These are phyloP conservation scores for Anguilla pacifica DNA, from an alignment of 2,797 vertebrate genomes.

Conservation along the genomic window DNA sequence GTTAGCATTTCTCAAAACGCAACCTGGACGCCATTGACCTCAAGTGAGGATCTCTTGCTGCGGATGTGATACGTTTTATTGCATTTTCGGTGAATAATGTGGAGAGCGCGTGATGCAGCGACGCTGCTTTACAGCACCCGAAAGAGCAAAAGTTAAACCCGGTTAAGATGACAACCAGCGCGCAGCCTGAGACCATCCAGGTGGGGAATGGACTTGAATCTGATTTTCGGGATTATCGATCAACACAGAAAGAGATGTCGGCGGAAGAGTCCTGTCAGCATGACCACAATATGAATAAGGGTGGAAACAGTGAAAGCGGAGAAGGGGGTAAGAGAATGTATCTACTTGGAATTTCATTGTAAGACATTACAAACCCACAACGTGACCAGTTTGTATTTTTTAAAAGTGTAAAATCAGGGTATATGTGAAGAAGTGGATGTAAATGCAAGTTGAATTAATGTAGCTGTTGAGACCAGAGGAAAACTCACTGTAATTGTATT, in stretches of 20 bases:
- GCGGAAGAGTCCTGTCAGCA: constrained; percentile 20
- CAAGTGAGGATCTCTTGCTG: constrained; percentile 6
- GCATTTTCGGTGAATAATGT: constrained; percentile 6
- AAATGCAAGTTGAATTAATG: background rate
- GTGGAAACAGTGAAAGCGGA: background rate
- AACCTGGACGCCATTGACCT: background rate
- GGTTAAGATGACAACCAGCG: constrained; percentile 41
- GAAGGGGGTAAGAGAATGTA: constrained; percentile 33
- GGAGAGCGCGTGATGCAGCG: constrained; percentile 44
- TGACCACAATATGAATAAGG: constrained; percentile 34
- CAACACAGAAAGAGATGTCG: constrained; percentile 35
- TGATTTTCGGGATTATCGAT: constrained; percentile 20
- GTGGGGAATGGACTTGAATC: constrained; percentile 35
- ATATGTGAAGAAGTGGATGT: background rate
- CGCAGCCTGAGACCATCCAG: constrained; percentile 31
- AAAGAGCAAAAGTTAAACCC: constrained; percentile 23
- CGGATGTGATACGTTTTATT: constrained; percentile 33
- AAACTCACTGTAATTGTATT: background rate
- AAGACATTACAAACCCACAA: background rate
- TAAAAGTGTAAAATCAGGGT: background rate
- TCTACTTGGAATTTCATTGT: background rate
- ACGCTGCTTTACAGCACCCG: constrained; percentile 21
- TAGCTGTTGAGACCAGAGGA: background rate
- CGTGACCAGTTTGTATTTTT: background rate
- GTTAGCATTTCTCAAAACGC: background rate